These are phyloP conservation scores for Ectropis grisescens DNA, from an alignment of 1,140 invertebrate species.

Conservation along the genomic window DNA sequence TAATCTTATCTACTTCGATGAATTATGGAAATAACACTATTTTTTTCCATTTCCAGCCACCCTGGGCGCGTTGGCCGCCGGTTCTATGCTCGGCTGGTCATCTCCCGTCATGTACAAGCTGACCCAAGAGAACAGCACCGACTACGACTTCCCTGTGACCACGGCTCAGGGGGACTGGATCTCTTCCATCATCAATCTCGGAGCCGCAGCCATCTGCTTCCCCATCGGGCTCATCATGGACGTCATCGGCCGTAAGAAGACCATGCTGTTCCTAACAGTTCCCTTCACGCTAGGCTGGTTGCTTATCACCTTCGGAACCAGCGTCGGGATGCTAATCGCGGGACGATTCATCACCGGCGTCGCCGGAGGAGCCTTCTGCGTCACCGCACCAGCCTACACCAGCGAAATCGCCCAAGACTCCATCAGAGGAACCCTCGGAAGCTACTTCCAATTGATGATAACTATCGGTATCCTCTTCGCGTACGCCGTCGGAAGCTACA, in stretches of 20 bases:
- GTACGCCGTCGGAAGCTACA: slow-evolving; percentile 75
- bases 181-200: slow-evolving; percentile 78
- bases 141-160: slow-evolving; percentile 70
- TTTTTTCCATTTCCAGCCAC: slow-evolving; percentile 61
- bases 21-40: too few species aligned
- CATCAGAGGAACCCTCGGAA: slow-evolving; percentile 84
- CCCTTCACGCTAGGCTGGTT: slow-evolving; percentile 84
- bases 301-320: slow-evolving; percentile 78
- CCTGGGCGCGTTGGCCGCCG: slow-evolving; percentile 70
- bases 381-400: slow-evolving; percentile 84
- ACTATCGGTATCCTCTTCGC: slow-evolving; percentile 80
- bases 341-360: slow-evolving; percentile 83
- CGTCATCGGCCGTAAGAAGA: slow-evolving; percentile 79
- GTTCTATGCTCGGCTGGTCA: slow-evolving; percentile 81
- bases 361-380: slow-evolving; percentile 81
- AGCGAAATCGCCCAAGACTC: slow-evolving; percentile 85
- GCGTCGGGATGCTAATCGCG: slow-evolving; percentile 76
- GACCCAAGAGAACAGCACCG: slow-evolving; percentile 40
- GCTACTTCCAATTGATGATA: slow-evolving; percentile 83
- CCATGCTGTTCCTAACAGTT: slow-evolving; percentile 78
- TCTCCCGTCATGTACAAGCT: slow-evolving; percentile 76
- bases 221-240: slow-evolving; percentile 82
- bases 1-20: too few species aligned
- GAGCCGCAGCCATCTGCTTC: slow-evolving; percentile 79
- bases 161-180: slow-evolving; percentile 77